Evolutionary conservation across 2,888 invertebrate species (phyloP).

Genomic region (Hyalella azteca): DNA sequence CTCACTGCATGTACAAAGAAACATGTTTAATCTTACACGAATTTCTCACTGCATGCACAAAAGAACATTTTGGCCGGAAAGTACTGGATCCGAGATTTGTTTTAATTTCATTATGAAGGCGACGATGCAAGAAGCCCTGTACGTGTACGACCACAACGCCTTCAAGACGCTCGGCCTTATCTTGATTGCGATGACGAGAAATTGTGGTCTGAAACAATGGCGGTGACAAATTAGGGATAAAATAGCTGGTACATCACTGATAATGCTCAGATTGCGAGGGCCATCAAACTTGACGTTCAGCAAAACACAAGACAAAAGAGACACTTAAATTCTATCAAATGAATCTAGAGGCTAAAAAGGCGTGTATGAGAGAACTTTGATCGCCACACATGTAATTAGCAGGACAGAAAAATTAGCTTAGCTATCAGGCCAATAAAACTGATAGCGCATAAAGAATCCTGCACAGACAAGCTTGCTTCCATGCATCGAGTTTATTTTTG

Average conservation of each 20-base stretch:
- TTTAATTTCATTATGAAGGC: neutral
- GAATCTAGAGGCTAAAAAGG: constrained; percentile 19
- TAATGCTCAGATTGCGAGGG: constrained; percentile 26
- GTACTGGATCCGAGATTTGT: neutral
- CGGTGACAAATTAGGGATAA: constrained; percentile 31
- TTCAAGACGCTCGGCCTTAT: neutral
- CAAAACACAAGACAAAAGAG: constrained; percentile 37
- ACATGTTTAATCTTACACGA: neutral
- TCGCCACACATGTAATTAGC: constrained; percentile 19
- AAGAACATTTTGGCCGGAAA: neutral
- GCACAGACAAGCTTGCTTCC: neutral
- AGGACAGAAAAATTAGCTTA: constrained; percentile 28
- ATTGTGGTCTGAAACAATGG: constrained; percentile 28
- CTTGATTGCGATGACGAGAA: constrained; percentile 29
- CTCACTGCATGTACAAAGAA: neutral
- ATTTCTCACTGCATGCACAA: neutral
- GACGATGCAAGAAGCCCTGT: neutral
- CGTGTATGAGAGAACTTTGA: constrained; percentile 34
- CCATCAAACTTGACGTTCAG: constrained; percentile 37
- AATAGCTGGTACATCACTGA: constrained; percentile 29
- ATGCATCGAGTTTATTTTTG: neutral
- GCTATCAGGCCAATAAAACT: constrained; percentile 33
- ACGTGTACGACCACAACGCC: neutral
- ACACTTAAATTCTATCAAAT: constrained; percentile 37
- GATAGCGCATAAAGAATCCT: constrained; percentile 21